Percentiles rank a stretch among this genome's conserved stretches.
phyloP scores from a whole-genome alignment of 1,140 invertebrate genomes.

The Zaprionus vittiger region DNA sequence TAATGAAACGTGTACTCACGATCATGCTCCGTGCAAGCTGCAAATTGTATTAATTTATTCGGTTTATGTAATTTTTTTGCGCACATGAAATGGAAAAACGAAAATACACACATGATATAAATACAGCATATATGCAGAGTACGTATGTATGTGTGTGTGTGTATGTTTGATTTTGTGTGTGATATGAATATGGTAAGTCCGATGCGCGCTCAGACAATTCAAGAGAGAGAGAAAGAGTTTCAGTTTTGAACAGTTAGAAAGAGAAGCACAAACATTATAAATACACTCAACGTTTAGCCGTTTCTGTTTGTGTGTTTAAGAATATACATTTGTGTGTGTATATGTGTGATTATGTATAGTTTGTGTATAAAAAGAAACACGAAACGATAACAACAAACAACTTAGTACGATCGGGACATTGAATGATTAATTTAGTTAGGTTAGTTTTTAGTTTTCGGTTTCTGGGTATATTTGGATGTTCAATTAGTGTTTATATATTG shows the following conservation, averaged over 20 bases:
- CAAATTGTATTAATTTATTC: conserved; percentile 69
- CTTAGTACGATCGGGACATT: conserved; percentile 75
- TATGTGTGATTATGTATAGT: conserved; percentile 26
- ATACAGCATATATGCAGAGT: conserved; percentile 58
- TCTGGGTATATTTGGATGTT: conserved; percentile 19
- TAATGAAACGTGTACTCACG: conserved; percentile 88
- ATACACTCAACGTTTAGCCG: conserved; percentile 45
- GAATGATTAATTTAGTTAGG: conserved; percentile 57
- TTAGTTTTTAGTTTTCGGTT: conserved; percentile 21
- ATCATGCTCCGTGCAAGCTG: conserved; percentile 94
- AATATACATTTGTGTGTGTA: conserved; percentile 10
- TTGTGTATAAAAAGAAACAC: conserved; percentile 41
- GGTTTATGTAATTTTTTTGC: conserved; percentile 50
- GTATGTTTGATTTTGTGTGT: conserved; percentile 10
- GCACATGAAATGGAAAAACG: conserved; percentile 77
- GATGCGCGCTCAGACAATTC: not conserved
- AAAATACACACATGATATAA: conserved; percentile 76
- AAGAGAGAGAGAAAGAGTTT: conserved; percentile 16
- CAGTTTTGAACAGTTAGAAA: conserved; percentile 23
- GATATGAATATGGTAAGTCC: conserved; percentile 41
- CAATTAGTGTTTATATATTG: conserved; percentile 4
- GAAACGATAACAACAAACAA: conserved; percentile 67
- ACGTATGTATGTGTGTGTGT: conserved; percentile 19
- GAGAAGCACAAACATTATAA: conserved; percentile 48
- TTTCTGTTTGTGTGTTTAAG: conserved; percentile 29